These are phyloP conservation scores for Tragelaphus oryx DNA, from an alignment of 2,797 vertebrate species.

Conservation along the genomic window DNA sequence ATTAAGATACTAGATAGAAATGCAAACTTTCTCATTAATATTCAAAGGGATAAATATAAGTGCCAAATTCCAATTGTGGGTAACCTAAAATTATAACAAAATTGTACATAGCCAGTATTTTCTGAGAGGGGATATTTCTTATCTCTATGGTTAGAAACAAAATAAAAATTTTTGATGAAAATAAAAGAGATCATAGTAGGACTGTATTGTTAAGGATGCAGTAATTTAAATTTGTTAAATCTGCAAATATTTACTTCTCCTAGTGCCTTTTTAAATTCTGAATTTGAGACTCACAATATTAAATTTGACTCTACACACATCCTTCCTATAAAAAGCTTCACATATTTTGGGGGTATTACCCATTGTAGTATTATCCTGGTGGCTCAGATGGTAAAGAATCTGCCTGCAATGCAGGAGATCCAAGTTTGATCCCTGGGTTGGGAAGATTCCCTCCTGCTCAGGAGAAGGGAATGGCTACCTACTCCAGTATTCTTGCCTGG, in stretches of 20 bases:
- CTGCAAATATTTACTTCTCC: background rate
- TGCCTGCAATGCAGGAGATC: background rate
- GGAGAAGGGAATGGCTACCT: background rate
- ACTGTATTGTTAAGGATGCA: background rate
- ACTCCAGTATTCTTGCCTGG: background rate
- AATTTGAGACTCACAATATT: background rate
- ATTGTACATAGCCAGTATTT: conserved; percentile 1
- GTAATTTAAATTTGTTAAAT: background rate
- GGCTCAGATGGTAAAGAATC: background rate
- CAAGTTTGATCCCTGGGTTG: background rate
- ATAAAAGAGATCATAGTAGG: conserved; percentile 10
- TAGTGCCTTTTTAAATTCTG: background rate
- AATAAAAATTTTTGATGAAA: conserved; percentile 11
- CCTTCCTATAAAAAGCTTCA: background rate
- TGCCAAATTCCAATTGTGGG: background rate
- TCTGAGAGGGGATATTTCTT: conserved; percentile 14
- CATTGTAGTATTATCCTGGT: background rate
- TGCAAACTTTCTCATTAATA: background rate
- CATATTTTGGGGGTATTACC: background rate
- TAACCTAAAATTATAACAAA: conserved; percentile 18
- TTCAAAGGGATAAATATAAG: conserved; percentile 41
- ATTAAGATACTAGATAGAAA: background rate
- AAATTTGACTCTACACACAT: background rate
- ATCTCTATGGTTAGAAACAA: background rate
- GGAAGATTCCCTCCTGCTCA: background rate